Evolutionary conservation across 1,140 invertebrate species (phyloP).

Genomic region (Heliconius himera): DNA sequence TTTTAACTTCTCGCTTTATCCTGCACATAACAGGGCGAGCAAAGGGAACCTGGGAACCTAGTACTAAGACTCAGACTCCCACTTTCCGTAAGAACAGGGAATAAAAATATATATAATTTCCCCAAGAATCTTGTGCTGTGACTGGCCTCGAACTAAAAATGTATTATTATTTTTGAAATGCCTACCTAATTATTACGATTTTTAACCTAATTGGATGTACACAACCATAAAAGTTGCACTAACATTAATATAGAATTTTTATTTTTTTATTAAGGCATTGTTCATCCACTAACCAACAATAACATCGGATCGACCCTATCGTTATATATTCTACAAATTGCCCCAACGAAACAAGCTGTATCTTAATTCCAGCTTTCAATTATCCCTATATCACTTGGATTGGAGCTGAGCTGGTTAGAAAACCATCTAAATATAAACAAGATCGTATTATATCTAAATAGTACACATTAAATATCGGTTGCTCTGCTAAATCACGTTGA

Average conservation of each 20-base stretch:
- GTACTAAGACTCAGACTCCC: too few species aligned
- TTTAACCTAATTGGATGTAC: too few species aligned
- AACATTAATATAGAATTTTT: not conserved
- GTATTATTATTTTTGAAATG: too few species aligned
- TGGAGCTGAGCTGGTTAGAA: constrained; percentile 44
- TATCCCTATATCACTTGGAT: constrained; percentile 19
- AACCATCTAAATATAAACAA: constrained; percentile 69
- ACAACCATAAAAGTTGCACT: too few species aligned
- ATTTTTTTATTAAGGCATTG: not conserved
- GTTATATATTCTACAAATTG: not conserved
- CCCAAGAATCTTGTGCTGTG: too few species aligned
- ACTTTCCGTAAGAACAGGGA: too few species aligned
- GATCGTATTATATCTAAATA: constrained; percentile 74
- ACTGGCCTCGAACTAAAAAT: too few species aligned
- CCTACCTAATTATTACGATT: too few species aligned
- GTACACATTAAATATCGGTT: constrained; percentile 78
- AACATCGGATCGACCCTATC: not conserved
- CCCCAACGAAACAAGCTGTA: not conserved
- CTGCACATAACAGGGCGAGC: too few species aligned
- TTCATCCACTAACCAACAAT: not conserved
- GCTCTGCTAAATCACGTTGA: constrained; percentile 79
- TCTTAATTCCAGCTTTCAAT: constrained; percentile 18
- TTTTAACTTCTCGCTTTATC: too few species aligned
- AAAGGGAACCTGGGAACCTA: too few species aligned
- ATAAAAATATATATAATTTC: too few species aligned